Base-by-base conservation (phyloP, 2,888 invertebrate species). In the Platycheirus albimanus region DNA sequence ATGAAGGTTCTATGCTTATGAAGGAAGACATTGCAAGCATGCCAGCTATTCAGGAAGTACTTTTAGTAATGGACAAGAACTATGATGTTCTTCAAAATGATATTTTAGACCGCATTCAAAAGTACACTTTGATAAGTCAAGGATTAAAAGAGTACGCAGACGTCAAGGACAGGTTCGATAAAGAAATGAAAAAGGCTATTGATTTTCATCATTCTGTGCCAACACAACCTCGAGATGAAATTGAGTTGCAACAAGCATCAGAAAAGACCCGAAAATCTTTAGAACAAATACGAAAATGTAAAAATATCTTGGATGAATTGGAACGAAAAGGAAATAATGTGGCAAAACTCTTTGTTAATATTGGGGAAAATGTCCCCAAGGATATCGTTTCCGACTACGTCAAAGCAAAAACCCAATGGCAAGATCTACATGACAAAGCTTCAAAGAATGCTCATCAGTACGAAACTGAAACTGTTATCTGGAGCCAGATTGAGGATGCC, bases 401-500 rank as follows among this genome's bases (percentile, higher is more conserved):
- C 63, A 91, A 92, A 66, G 92, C 94, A 0, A 94, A 95, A 83
- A 92, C 93, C 20, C 92, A 93, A 15, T 96, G 95, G 94, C 95
- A 95, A 78, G 93, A 94, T 85, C 92, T 93, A 0, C 94, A 95
- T 86, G 95, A 95, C 81, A 93, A 93, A 54, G 93, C 96, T 3
- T 92, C 95, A 5, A 95, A 95, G 85, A 93, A 94, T 85, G 94
- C 95, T 19, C 96, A 97, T 89, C 94, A 94, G 66, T 93, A 95
- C 58, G 98, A 98, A 91, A 96, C 96, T 0, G 97, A 98, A 90
- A 92, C 95, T 0, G 95, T 96, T n/a, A 95, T 98, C 64, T 98
- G 98, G 97, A 95, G 96, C 87, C 97, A 98, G 89, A 95, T 98
- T 36, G 96, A 97, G 86, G 96, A 96, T 76, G 94, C 95, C 0